These are phyloP conservation scores for Branchellion lobata DNA, from an alignment of 2,888 invertebrate species.

Conservation along the genomic window DNA sequence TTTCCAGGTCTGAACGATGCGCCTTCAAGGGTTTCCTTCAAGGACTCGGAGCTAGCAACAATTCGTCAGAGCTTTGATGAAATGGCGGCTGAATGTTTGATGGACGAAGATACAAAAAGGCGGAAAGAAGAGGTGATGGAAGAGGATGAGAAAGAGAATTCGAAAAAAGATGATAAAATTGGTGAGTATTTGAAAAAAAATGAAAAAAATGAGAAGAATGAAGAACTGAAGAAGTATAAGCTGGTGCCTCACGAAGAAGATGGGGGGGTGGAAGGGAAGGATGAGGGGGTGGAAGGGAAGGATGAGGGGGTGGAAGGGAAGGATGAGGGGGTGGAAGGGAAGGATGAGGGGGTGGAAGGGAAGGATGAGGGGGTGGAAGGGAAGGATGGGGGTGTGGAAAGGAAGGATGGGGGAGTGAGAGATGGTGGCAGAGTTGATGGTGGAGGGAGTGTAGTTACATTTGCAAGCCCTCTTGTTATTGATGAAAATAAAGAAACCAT, in stretches of 20 bases:
- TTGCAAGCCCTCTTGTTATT: too few relatives aligned
- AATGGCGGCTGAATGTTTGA: not conserved
- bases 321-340: too few relatives aligned
- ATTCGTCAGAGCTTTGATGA: constrained; percentile 35
- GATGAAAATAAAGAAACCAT: too few relatives aligned
- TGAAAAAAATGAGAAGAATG: too few relatives aligned
- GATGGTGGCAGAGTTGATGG: too few relatives aligned
- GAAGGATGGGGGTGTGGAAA: not conserved
- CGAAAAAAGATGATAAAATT: too few relatives aligned
- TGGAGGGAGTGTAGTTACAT: too few relatives aligned
- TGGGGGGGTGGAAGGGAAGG: not conserved
- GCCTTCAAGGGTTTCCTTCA: not conserved
- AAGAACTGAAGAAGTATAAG: not conserved
- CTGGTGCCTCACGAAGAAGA: not conserved
- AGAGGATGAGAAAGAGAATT: not conserved
- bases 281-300: not conserved
- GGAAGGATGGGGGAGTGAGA: not conserved
- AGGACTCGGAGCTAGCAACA: not conserved
- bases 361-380: not conserved
- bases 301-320: too few relatives aligned
- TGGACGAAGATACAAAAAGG: not conserved
- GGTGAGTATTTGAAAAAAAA: too few relatives aligned
- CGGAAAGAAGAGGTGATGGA: not conserved
- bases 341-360: not conserved
- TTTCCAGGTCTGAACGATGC: too few relatives aligned